phyloP scores from a whole-genome alignment of 1,140 invertebrate genomes.

The Drosophila arizonae region DNA sequence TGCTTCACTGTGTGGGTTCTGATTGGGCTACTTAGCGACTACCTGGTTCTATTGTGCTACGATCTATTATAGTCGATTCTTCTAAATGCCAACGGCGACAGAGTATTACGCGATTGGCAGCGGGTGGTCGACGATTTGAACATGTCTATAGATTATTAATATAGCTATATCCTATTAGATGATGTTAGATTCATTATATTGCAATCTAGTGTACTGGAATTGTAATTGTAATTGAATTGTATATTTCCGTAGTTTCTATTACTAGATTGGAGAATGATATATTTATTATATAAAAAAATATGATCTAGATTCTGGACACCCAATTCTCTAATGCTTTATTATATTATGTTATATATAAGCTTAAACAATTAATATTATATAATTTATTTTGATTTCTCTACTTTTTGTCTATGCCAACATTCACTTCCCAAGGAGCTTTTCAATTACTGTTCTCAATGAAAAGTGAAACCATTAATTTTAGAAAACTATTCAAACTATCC shows the following conservation, averaged over 20 bases:
- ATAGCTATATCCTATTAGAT: too few species aligned
- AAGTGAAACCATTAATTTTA: slow-evolving; percentile 19
- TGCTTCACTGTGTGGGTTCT: slow-evolving; percentile 22
- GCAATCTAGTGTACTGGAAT: background rate
- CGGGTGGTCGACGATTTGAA: background rate
- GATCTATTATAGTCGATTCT: slow-evolving; percentile 25
- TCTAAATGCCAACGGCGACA: slow-evolving; percentile 13
- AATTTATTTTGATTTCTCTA: background rate
- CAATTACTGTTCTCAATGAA: slow-evolving; percentile 1
- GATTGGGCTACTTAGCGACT: slow-evolving; percentile 27
- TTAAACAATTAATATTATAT: too few species aligned
- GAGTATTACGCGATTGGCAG: slow-evolving; percentile 24
- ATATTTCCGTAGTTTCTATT: too few species aligned
- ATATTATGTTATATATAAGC: too few species aligned
- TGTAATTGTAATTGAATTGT: too few species aligned
- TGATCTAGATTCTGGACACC: too few species aligned
- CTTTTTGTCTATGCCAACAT: background rate
- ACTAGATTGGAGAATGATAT: too few species aligned
- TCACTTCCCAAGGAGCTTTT: background rate
- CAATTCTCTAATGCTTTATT: too few species aligned
- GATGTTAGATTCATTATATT: background rate
- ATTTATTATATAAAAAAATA: too few species aligned
- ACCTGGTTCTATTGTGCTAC: slow-evolving; percentile 1
- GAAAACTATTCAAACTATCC: background rate
- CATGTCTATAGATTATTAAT: background rate